A percentile compares a stretch with the other conserved stretches of the same genome.
phyloP scores from a whole-genome alignment of 2,888 invertebrate species.

The Spialia ferax region DNA sequence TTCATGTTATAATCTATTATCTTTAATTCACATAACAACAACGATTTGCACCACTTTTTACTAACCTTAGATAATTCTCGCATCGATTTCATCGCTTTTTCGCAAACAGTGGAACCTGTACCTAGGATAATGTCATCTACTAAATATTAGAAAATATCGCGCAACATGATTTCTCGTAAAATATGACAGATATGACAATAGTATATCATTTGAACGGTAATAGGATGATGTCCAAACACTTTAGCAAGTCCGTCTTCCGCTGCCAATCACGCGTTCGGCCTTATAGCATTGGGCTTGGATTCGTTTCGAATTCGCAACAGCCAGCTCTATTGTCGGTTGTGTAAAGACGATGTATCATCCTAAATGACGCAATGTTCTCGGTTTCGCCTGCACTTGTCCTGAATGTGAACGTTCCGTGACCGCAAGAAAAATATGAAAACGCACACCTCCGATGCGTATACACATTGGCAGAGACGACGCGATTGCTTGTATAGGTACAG shows the following conservation, averaged over 20 bases:
- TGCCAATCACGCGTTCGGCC: slow-evolving; percentile 30
- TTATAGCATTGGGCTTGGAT: slow-evolving; percentile 39
- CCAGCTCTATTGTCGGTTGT: slow-evolving; percentile 56
- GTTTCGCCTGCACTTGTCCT: slow-evolving; percentile 85
- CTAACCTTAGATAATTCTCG: not conserved
- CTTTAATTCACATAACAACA: not conserved
- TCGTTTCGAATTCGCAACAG: slow-evolving; percentile 53
- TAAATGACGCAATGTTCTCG: slow-evolving; percentile 79
- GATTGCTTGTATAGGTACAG: not conserved
- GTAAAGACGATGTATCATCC: slow-evolving; percentile 68
- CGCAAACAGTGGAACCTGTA: not conserved
- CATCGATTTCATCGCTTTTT: not conserved
- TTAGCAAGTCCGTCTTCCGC: slow-evolving; percentile 13
- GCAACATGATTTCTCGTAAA: not conserved
- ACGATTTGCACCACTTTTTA: not conserved
- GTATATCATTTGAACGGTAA: slow-evolving; percentile 16
- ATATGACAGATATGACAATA: slow-evolving; percentile 22
- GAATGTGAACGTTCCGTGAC: slow-evolving; percentile 79
- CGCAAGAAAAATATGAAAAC: slow-evolving; percentile 79
- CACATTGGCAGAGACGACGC: slow-evolving; percentile 47
- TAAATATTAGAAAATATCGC: not conserved
- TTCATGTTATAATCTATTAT: no score
- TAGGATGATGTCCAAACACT: slow-evolving; percentile 21
- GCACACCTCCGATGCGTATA: slow-evolving; percentile 65
- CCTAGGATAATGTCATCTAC: not conserved